Evolutionary conservation across 2,888 invertebrate species (phyloP), one percentile per base, ranked within the genome.

Genomic region (Caenorhabditis angaria): DNA sequence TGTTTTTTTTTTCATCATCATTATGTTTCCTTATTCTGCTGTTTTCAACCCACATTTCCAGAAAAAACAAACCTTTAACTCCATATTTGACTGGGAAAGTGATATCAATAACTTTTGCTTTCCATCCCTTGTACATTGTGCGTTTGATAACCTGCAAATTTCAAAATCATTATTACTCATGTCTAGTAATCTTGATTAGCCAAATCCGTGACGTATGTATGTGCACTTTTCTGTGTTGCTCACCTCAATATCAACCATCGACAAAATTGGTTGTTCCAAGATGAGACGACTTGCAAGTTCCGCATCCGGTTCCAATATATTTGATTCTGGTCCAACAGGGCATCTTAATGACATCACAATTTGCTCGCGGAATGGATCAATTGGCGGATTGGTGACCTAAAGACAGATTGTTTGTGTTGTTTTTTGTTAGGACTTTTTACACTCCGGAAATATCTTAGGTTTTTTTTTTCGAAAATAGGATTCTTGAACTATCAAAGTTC

Each of bases 281-380:
- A 96, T 94, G 85, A 99, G 90, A 24, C 97, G 92, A 88, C 94
- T 94, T 61, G 92, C 92, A 90, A 97, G 95, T 83, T 92, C 90
- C 0, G 93, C 92, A 14, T 82, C 78, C 25, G 97, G 97, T 86
- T 94, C 91, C 80, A 99, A 90, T 67, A 99, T 93, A 89, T 99
- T 99, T 3, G 93, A 77, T 58, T 86, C 86, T 0, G 99, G 99
- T 0, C 99, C 99, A 85, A 99, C 92, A 0, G 97, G 97, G 87
- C 97, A 97, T 76, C 94, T 92, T 88, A 99, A 90, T 0, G 97
- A 96, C 97, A 99, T 99, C 72, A 99, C 97, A 79, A 97, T 94
- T 89, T 94, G 95, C 90, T 99, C 99, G 84, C 96, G 91, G 91
- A 99, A 97, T 47, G 99, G 99, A 90, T 99, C 99, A 82, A 99